phyloP scores from a whole-genome alignment of 2,888 invertebrate species.

The Oscheius myriophilus region DNA sequence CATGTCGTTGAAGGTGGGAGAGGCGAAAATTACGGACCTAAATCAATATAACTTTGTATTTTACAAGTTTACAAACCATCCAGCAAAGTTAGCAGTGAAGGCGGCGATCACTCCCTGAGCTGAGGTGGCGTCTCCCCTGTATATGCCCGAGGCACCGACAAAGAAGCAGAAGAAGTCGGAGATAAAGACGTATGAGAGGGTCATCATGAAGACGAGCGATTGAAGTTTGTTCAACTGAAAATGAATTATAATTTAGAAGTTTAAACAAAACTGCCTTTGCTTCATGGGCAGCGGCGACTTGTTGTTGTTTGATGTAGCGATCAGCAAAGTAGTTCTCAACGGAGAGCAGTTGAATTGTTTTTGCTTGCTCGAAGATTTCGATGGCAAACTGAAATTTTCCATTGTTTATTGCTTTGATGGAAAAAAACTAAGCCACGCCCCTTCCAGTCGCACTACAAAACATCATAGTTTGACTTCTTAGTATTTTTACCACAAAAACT shows the following conservation, averaged over 20 bases:
- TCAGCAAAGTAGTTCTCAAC: constrained; percentile 70
- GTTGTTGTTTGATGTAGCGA: constrained; percentile 59
- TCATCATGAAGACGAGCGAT: constrained; percentile 24
- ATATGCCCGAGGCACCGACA: constrained; percentile 25
- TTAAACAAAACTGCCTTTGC: background rate
- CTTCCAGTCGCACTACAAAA: background rate
- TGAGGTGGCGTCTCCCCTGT: constrained; percentile 13
- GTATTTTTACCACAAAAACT: too few relatives aligned
- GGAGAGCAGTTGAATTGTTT: constrained; percentile 71
- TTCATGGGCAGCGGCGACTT: constrained; percentile 7
- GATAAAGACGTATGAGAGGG: constrained; percentile 24
- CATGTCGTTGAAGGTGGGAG: constrained; percentile 28
- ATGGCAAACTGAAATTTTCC: constrained; percentile 63
- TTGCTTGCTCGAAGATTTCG: constrained; percentile 73
- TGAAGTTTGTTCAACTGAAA: constrained; percentile 23
- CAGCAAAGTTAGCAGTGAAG: constrained; percentile 25
- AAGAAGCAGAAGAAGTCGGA: constrained; percentile 30
- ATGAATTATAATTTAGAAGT: background rate
- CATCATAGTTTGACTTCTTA: too few relatives aligned
- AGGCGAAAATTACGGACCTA: constrained; percentile 30
- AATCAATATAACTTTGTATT: background rate
- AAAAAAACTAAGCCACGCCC: background rate
- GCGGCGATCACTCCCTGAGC: constrained; percentile 22
- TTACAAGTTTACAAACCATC: constrained; percentile 16
- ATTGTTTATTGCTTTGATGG: background rate